Conservation (phyloP, 2,113 vertebrate species). For the Willisornis vidua region DNA sequence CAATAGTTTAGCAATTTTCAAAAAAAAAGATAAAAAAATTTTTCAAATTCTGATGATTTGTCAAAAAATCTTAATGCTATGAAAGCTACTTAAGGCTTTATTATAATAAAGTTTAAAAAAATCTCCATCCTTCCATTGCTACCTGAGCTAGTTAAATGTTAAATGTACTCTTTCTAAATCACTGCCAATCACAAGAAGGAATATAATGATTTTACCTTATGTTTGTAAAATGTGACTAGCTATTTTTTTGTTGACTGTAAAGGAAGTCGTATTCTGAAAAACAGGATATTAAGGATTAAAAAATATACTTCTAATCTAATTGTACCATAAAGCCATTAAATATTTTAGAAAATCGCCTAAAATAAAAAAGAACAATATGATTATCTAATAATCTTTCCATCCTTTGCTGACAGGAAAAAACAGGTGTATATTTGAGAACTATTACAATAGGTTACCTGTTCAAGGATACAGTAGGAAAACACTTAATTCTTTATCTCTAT, state of each 20-base stretch:
- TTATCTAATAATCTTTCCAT: slow-evolving; percentile 10
- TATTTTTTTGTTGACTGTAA: slow-evolving; percentile 37
- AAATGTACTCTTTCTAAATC: neutral
- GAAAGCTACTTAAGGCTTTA: neutral
- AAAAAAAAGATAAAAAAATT: neutral
- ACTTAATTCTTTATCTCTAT: neutral
- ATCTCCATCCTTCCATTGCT: neutral
- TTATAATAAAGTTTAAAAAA: neutral
- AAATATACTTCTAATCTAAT: slow-evolving; percentile 25
- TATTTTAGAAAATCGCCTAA: neutral
- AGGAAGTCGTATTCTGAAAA: slow-evolving; percentile 21
- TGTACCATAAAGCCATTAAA: neutral
- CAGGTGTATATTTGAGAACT: neutral
- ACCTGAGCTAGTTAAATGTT: neutral
- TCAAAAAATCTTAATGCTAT: neutral
- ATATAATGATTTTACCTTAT: slow-evolving; percentile 36
- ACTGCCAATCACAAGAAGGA: neutral
- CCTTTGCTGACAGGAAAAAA: neutral
- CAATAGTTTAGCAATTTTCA: neutral
- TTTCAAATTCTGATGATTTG: neutral
- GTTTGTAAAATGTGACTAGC: slow-evolving; percentile 17
- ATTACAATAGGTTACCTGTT: neutral
- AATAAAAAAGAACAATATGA: slow-evolving; percentile 13
- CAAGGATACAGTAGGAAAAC: neutral
- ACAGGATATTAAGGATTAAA: slow-evolving; percentile 53